Conservation (phyloP, 2,888 invertebrate species). For the Abrostola tripartita region DNA sequence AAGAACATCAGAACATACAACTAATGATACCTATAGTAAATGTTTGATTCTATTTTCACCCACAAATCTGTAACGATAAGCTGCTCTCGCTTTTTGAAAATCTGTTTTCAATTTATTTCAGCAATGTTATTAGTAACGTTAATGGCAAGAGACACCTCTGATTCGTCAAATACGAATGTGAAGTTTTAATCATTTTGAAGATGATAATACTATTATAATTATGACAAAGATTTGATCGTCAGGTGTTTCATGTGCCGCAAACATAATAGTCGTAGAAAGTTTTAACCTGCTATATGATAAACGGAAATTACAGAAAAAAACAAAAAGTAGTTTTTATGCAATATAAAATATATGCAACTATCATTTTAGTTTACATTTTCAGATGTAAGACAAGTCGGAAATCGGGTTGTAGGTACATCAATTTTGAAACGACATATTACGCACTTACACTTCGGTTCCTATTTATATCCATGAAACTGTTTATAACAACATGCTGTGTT, state of each 20-base stretch:
- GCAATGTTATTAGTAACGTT: too few species aligned
- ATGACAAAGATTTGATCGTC: too few species aligned
- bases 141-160: neutral
- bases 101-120: neutral
- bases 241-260: neutral
- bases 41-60: constrained; percentile 1
- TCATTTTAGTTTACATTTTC: too few species aligned
- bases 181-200: too few species aligned
- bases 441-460: constrained; percentile 11
- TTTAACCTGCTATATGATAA: neutral
- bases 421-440: constrained; percentile 12
- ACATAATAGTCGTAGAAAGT: neutral
- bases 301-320: too few species aligned
- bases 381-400: too few species aligned
- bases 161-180: too few species aligned
- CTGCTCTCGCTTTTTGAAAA: neutral
- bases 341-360: too few species aligned
- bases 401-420: neutral
- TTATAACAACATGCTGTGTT: constrained; percentile 15
- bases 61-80: neutral
- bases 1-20: neutral
- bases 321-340: too few species aligned
- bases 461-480: constrained; percentile 33
- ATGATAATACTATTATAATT: too few species aligned
- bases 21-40: neutral